phyloP scores from a whole-genome alignment of 2,113 vertebrate species.

The Ariopsis seemanni region DNA sequence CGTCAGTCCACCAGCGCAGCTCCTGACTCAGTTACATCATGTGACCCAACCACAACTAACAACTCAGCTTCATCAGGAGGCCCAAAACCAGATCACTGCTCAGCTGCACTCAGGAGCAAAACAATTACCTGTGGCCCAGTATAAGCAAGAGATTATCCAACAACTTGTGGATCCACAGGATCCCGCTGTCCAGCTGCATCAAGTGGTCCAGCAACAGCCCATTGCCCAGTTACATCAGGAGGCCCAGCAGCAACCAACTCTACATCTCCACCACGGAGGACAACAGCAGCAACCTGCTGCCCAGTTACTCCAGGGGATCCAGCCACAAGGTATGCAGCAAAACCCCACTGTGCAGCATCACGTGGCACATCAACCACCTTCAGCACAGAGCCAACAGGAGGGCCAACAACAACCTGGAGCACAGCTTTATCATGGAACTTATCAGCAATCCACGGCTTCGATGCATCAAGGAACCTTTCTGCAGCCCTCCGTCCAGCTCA shows the following conservation, averaged over 20 bases:
- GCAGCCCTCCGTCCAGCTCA: constrained; percentile 38
- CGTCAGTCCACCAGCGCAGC: constrained; percentile 65
- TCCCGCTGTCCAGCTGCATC: constrained; percentile 35
- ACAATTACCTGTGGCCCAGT: constrained; percentile 58
- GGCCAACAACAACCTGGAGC: constrained; percentile 49
- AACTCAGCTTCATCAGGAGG: constrained; percentile 69
- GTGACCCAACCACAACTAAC: constrained; percentile 65
- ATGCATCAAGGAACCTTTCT: constrained; percentile 34
- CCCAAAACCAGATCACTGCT: constrained; percentile 48
- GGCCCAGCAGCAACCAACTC: constrained; percentile 25
- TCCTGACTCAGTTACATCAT: constrained; percentile 66
- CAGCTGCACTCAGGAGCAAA: constrained; percentile 52
- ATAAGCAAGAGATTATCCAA: constrained; percentile 25
- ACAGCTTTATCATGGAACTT: constrained; percentile 64
- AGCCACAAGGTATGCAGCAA: constrained; percentile 52
- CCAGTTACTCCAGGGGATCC: constrained; percentile 61
- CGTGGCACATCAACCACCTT: constrained; percentile 63
- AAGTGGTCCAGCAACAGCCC: constrained; percentile 34
- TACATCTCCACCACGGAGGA: constrained; percentile 36
- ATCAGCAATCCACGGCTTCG: constrained; percentile 48
- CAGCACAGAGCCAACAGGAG: constrained; percentile 67
- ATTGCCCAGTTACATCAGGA: constrained; percentile 32
- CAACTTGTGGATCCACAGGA: constrained; percentile 25
- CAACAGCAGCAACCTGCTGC: constrained; percentile 65
- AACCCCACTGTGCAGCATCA: constrained; percentile 66